These are phyloP conservation scores for Paradoxurus hermaphroditus DNA, from an alignment of 2,113 vertebrate genomes.

Conservation along the genomic window DNA sequence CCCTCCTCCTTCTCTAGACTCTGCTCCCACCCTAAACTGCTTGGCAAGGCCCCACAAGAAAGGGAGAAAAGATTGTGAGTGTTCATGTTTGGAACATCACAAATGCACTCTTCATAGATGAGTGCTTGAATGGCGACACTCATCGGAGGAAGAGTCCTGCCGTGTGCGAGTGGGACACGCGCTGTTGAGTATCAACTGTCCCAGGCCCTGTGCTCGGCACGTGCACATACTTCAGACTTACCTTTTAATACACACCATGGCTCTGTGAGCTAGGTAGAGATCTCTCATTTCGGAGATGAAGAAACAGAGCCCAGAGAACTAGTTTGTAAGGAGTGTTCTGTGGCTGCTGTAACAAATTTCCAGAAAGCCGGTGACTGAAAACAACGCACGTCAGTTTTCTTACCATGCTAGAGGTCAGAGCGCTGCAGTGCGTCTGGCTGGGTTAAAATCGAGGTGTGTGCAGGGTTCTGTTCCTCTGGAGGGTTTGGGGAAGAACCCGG, in stretches of 20 bases:
- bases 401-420: background rate
- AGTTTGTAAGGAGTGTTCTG: background rate
- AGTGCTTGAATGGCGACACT: background rate
- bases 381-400: no score
- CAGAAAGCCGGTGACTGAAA: no score
- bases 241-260: background rate
- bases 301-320: background rate
- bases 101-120: background rate
- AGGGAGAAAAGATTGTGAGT: background rate
- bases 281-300: background rate
- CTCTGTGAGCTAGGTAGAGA: background rate
- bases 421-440: no score
- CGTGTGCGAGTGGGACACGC: fast-evolving
- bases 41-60: no score
- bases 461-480: background rate
- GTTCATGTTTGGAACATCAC: no score
- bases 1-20: background rate
- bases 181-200: background rate
- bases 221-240: background rate
- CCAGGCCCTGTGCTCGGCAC: background rate
- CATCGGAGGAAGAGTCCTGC: background rate
- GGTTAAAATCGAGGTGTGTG: background rate
- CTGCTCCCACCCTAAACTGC: background rate
- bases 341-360: background rate
- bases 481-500: background rate